Percentiles rank a stretch among this genome's conserved stretches.
phyloP scores from a whole-genome alignment of 2,888 invertebrate genomes.

The Drosophila multiciliata region DNA sequence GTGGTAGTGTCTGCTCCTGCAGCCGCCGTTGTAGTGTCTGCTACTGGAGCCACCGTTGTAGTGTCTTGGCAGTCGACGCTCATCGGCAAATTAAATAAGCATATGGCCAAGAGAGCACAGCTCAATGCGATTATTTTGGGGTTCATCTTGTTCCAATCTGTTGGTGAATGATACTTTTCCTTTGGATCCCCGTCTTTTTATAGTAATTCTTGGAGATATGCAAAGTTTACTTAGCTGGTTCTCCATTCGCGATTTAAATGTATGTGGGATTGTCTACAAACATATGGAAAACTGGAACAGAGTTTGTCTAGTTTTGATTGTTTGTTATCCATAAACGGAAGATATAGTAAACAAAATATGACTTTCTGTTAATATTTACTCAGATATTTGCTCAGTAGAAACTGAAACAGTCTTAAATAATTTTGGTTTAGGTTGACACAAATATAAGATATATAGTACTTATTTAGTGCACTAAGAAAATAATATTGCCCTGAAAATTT shows the following conservation, averaged over 20 bases:
- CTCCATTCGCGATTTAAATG: neutral
- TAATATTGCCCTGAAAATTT: neutral
- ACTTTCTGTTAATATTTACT: neutral
- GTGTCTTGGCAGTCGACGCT: neutral
- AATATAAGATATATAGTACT: neutral
- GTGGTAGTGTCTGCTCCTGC: conserved; percentile 1
- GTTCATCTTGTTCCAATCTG: conserved; percentile 21
- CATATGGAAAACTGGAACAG: neutral
- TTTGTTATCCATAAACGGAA: neutral
- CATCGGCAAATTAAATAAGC: conserved; percentile 23
- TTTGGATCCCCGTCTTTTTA: conserved; percentile 12
- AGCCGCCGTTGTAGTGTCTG: neutral
- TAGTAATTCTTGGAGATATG: conserved; percentile 1
- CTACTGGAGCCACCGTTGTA: neutral
- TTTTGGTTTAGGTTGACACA: neutral
- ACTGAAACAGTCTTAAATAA: neutral
- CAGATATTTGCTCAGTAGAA: neutral
- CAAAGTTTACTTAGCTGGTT: conserved; percentile 13
- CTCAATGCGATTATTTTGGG: conserved; percentile 2
- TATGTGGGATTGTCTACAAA: neutral
- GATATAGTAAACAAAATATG: neutral
- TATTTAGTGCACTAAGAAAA: neutral
- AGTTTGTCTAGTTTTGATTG: neutral
- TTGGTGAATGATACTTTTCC: conserved; percentile 29
- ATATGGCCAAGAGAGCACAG: conserved; percentile 39